Evolutionary conservation across 2,888 invertebrate species (phyloP), one percentile per base, ranked within the genome.

Genomic region (Caenorhabditis afra): DNA sequence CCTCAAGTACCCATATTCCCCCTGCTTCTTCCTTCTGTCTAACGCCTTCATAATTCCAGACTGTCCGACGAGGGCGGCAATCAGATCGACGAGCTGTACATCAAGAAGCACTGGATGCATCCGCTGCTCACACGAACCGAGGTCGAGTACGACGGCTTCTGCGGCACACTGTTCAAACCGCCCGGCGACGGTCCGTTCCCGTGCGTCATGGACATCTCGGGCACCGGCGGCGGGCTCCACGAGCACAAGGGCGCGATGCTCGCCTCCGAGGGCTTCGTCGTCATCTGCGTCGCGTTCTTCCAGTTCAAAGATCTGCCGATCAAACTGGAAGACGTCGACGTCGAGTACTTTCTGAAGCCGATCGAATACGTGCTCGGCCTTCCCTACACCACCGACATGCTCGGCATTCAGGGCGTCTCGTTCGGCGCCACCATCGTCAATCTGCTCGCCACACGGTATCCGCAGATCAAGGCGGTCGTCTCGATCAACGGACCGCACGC

Each of bases 131-230:
- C 74, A 7, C 45, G 81, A 16, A 81, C 75, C 11, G 81, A 81
- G 55, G 62, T 81, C n/a, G 78, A 81, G 22, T 23, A 66, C 35
- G 62, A 81, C 16, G 80, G 80, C 29, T 78, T 81, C 75, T 81
- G 70, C 57, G 81, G 74, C 20, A 81, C 81, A 14, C 58, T 79
- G 14, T 81, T 81, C 75, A 81, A 79, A 20, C 78, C 81, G 4
- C 81, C 81, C n/a, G 79, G 79, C n/a, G 78, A 78, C 22, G 81
- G 81, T 10, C 81, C 81, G 52, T 81, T 79, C 58, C 81, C 81
- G 0, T 78, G 78, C 44, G 74, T 81, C 20, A 75, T 81, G 55
- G 81, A 81, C 53, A 81, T 81, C 18, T 81, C 81, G 11, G 81
- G 81, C 41, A 81, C 81, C 16, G 81, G 81, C 22, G 81, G 81